Conservation (phyloP, 1,140 invertebrate species). For the Calycopis cecrops region DNA sequence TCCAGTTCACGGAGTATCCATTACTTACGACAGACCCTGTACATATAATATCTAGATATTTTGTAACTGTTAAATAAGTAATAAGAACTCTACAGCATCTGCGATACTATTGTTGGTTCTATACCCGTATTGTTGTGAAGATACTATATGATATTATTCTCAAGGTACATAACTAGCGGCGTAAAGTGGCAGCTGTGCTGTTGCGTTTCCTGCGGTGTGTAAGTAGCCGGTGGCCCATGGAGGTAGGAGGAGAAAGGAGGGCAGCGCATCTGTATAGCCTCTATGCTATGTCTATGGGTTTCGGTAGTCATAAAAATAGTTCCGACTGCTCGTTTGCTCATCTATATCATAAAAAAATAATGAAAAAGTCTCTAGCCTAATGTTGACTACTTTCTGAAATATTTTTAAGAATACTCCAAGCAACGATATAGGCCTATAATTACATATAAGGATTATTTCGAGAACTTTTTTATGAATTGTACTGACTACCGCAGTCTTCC, state of each 20-base stretch:
- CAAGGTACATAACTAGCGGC: conserved; percentile 4
- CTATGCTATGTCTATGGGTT: too few species aligned
- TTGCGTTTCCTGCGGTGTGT: too few species aligned
- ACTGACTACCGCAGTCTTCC: conserved; percentile 16
- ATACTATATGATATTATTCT: conserved; percentile 11
- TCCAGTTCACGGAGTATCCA: too few species aligned
- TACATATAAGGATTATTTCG: conserved; percentile 5
- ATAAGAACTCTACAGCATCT: conserved; percentile 14
- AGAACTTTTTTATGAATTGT: conserved; percentile 16
- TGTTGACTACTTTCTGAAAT: conserved; percentile 15
- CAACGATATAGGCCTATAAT: conserved; percentile 19
- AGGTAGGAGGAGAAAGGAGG: too few species aligned
- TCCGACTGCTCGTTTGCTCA: too few species aligned
- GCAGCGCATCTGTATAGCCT: too few species aligned
- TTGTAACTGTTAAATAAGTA: not conserved
- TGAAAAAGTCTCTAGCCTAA: too few species aligned
- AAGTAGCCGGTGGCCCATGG: too few species aligned
- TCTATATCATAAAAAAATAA: too few species aligned
- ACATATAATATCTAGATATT: not conserved
- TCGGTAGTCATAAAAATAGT: too few species aligned
- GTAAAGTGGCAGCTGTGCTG: too few species aligned
- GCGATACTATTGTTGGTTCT: conserved; percentile 10
- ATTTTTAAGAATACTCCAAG: conserved; percentile 15
- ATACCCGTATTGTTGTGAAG: conserved; percentile 14
- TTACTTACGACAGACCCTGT: too few species aligned